Evolutionary conservation across 1,140 invertebrate species (phyloP).

Genomic region (Ctenoplectra terminalis): DNA sequence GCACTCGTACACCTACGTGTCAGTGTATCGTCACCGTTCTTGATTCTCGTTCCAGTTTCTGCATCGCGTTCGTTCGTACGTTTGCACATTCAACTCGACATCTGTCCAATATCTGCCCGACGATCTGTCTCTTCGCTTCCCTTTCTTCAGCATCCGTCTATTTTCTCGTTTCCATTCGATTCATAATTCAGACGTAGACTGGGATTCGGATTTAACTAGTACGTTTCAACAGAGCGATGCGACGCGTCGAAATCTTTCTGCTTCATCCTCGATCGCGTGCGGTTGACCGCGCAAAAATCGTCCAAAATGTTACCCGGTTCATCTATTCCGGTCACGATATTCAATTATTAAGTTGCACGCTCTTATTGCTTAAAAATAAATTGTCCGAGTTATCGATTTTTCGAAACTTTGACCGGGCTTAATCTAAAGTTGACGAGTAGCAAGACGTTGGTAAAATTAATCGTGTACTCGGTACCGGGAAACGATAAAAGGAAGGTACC

Average conservation of each 20-base stretch:
- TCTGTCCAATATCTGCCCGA: slow-evolving; percentile 64
- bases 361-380: neutral
- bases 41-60: slow-evolving; percentile 54
- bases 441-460: slow-evolving; percentile 22
- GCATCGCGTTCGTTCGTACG: slow-evolving; percentile 50
- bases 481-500: neutral
- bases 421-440: slow-evolving; percentile 17
- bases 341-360: neutral
- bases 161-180: slow-evolving; percentile 48
- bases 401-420: neutral
- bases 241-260: neutral
- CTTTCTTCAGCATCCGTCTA: slow-evolving; percentile 2
- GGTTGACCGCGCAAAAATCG: too few species aligned
- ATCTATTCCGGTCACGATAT: neutral
- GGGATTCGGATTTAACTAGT: neutral
- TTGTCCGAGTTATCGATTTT: slow-evolving; percentile 17
- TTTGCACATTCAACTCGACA: slow-evolving; percentile 64
- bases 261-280: neutral
- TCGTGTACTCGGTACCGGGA: neutral
- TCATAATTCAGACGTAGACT: slow-evolving; percentile 51
- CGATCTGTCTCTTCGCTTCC: slow-evolving; percentile 1
- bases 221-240: neutral
- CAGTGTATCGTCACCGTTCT: slow-evolving; percentile 38
- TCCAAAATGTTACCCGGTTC: neutral
- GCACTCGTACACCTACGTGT: neutral